Evolutionary conservation across 2,113 vertebrate genomes (phyloP).

Genomic region (Delphinapterus leucas): DNA sequence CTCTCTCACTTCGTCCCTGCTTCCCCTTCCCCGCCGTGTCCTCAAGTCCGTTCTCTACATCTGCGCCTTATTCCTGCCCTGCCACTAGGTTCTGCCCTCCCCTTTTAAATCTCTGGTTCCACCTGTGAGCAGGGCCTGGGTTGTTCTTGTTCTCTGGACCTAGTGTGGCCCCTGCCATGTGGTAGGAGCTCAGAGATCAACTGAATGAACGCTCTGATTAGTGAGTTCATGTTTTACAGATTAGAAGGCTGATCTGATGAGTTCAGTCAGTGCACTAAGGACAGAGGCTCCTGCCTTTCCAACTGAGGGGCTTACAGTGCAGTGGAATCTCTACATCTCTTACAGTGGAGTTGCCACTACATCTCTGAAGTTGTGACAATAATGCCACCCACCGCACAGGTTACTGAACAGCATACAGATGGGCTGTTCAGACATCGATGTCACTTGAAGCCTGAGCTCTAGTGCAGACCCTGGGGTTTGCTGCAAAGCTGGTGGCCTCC

Average conservation of each 20-base stretch:
- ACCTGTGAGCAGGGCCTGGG: neutral
- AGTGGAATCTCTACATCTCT: neutral
- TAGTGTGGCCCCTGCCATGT: neutral
- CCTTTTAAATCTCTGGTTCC: neutral
- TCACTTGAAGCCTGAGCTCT: neutral
- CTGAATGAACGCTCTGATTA: slow-evolving; percentile 20
- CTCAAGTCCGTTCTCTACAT: too few species aligned
- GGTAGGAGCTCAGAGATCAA: neutral
- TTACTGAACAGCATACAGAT: neutral
- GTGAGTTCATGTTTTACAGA: slow-evolving; percentile 9
- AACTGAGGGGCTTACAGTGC: neutral
- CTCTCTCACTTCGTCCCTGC: too few species aligned
- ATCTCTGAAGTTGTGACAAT: neutral
- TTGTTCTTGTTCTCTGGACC: slow-evolving; percentile 7
- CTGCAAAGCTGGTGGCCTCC: neutral
- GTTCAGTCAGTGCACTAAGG: neutral
- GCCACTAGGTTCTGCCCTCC: neutral
- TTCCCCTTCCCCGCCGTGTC: too few species aligned
- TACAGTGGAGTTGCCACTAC: neutral
- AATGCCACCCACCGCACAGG: neutral
- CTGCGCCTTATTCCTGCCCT: too few species aligned
- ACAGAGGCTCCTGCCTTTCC: slow-evolving; percentile 4
- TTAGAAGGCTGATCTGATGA: neutral
- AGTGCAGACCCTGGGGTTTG: neutral
- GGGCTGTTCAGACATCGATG: neutral